Conservation (phyloP, 2,797 vertebrate genomes). For the Gorsachius magnificus region DNA sequence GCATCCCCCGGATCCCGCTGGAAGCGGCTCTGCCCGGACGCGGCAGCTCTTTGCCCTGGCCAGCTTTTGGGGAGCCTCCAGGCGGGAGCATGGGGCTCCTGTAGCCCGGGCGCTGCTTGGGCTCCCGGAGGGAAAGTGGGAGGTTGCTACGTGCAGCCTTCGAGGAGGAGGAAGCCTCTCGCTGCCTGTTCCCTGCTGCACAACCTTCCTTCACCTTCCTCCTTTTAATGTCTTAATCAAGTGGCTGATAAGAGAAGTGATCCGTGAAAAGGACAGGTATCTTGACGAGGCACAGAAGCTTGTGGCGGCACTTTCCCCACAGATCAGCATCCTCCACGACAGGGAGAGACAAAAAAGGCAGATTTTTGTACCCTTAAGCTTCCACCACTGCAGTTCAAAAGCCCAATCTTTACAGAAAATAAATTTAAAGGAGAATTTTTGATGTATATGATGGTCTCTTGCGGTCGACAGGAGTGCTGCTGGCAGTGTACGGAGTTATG, state of each 20-base stretch:
- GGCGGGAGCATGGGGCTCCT: accelerated
- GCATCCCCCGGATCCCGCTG: no score
- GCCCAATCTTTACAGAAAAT: constrained; percentile 84
- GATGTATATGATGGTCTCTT: constrained; percentile 80
- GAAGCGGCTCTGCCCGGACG: not conserved
- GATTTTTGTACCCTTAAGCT: constrained; percentile 81
- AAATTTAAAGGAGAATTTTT: constrained; percentile 86
- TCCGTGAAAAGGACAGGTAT: constrained; percentile 71
- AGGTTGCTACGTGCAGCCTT: not conserved
- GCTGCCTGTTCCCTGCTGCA: constrained; percentile 23
- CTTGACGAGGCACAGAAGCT: constrained; percentile 60
- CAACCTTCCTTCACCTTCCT: constrained; percentile 77
- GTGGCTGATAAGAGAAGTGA: constrained; percentile 75
- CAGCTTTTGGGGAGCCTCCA: not conserved
- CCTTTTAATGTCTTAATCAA: constrained; percentile 77
- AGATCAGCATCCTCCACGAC: constrained; percentile 57
- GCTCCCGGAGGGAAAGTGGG: not conserved
- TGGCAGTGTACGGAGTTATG: constrained; percentile 74
- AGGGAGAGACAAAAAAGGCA: constrained; percentile 63
- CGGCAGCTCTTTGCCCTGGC: not conserved
- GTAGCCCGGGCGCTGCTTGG: accelerated
- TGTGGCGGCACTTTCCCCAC: constrained; percentile 53
- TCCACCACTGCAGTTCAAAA: constrained; percentile 79
- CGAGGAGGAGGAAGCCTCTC: not conserved
- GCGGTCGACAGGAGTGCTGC: constrained; percentile 75